These are phyloP conservation scores for Trigoniulus corallinus DNA, from an alignment of 1,140 invertebrate species.

Conservation along the genomic window DNA sequence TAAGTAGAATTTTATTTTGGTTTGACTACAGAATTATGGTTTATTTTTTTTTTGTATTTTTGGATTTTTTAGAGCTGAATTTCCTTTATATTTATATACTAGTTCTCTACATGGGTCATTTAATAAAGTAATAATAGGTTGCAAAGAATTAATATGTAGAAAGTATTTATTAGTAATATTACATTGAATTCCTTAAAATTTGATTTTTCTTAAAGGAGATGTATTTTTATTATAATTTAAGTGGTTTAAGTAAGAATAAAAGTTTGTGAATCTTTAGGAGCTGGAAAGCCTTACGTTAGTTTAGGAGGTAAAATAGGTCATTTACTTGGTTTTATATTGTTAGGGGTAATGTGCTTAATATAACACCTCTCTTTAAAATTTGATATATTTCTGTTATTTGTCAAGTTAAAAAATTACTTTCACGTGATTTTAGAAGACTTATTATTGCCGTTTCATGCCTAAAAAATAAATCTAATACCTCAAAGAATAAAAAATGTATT, in stretches of 20 bases:
- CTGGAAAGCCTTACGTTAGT: background rate
- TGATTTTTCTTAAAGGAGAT: background rate
- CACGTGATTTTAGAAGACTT: no score
- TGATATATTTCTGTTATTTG: no score
- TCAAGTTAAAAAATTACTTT: no score
- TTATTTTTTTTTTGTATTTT: background rate
- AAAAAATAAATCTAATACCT: no score
- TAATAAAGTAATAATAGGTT: no score
- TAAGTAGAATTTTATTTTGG: constrained; percentile 1
- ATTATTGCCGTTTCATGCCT: no score
- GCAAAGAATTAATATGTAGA: background rate
- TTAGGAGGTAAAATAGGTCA: no score
- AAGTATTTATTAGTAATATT: background rate
- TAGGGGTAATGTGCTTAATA: no score
- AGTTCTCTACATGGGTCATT: background rate
- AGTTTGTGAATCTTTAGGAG: background rate
- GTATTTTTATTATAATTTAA: background rate
- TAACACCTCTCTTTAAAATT: no score
- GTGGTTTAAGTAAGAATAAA: background rate
- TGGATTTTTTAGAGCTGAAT: background rate
- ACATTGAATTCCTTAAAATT: background rate
- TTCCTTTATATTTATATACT: background rate
- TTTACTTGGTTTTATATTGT: no score
- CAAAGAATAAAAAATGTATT: no score
- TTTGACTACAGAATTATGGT: background rate